Base-by-base conservation (phyloP, 2,888 invertebrate genomes). In the Dascillus cervinus region DNA sequence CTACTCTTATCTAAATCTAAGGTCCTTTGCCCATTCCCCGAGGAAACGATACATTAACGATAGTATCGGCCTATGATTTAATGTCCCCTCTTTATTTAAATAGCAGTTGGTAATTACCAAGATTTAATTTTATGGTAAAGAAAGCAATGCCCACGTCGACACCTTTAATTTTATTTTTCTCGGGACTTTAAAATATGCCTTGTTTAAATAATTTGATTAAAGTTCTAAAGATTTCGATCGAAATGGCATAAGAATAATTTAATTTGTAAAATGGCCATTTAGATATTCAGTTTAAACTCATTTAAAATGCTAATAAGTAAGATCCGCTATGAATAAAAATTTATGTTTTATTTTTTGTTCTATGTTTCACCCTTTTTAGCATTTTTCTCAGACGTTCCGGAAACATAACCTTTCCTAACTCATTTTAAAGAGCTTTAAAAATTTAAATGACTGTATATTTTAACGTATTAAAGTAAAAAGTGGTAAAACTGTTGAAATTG, bases 61-160 rank as follows among this genome's bases (percentile, higher is more conserved):
- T 32, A 29, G 20, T 19, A 27, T 30, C 29, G 29, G 23, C 21
- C 3, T 4, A 21, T 40, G 40, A 40, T 40, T 40, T 40, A 40
- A 12, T 29, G 37, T 26, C 22, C 31, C 36, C 34, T 35, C 34
- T n/a, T 39, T 39, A 34, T 35, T 39, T 39, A 39, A 35, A 32
- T 39, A 34, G 26, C 36, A 29, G 13, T 26, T 10, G 21, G 33
- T 33, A 33, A 37, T 34, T 34, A 29, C 19, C n/a, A 29, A 22
- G 17, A 32, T 32, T 35, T 22, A 29, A 13, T 9, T 32, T n/a
- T 32, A 12, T 10, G 26, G 15, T 10, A 20, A 26, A 26, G 26
- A 19, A n/a, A n/a, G n/a, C n/a, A n/a, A n/a, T n/a, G n/a, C n/a
- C n/a, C 26, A 15, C 25, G 26, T 21, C 26, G 32, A 32, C 25